Conservation (phyloP, 2,113 vertebrate species). For the Dasyornis broadbenti region DNA sequence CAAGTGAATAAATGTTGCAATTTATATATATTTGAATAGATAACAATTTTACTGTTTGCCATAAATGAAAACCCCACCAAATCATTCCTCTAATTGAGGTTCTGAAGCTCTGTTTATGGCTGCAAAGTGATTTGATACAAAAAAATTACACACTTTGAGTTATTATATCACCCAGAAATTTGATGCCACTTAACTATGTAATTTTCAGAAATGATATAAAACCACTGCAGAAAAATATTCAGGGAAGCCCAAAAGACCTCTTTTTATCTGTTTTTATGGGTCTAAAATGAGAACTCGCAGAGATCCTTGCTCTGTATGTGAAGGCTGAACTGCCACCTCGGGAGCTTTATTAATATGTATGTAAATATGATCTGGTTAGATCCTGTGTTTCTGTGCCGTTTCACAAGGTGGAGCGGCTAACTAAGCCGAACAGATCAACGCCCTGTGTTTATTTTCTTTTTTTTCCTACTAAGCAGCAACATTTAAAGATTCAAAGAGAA, state of each 20-base stretch:
- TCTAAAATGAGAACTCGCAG: constrained; percentile 53
- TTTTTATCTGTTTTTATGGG: constrained; percentile 50
- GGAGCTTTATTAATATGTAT: constrained; percentile 46
- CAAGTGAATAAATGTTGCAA: constrained; percentile 21
- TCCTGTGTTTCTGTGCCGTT: not conserved
- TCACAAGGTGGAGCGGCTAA: constrained; percentile 43
- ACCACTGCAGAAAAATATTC: constrained; percentile 44
- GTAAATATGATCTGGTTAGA: constrained; percentile 39
- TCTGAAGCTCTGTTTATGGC: constrained; percentile 50
- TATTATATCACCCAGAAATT: constrained; percentile 52
- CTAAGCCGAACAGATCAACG: not conserved
- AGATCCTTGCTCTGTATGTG: constrained; percentile 22
- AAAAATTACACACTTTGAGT: constrained; percentile 28
- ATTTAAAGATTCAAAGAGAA: constrained; percentile 5
- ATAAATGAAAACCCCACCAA: constrained; percentile 19
- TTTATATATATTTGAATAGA: constrained; percentile 47
- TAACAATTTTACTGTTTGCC: constrained; percentile 45
- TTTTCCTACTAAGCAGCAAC: not conserved
- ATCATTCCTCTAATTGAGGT: constrained; percentile 28
- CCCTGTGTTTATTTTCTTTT: not conserved
- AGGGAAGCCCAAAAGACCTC: constrained; percentile 54
- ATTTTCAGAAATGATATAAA: constrained; percentile 60
- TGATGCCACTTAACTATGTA: constrained; percentile 64
- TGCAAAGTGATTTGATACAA: constrained; percentile 28
- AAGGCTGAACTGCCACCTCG: constrained; percentile 38